Evolutionary conservation across 2,113 vertebrate species (phyloP).

Genomic region (Bostrychus sinensis): DNA sequence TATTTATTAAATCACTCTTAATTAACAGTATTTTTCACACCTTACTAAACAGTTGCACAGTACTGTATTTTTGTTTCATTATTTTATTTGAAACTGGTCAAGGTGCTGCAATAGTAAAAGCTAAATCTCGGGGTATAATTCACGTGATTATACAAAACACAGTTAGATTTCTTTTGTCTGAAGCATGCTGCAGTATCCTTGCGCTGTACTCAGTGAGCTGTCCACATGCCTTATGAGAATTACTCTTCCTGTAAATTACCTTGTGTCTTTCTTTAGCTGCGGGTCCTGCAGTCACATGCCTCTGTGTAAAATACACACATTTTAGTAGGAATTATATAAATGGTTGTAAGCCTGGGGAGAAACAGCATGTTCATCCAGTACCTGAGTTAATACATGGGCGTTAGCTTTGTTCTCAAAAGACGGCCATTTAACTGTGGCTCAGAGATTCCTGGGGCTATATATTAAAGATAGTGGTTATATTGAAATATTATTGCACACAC

Average conservation of each 20-base stretch:
- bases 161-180: background rate
- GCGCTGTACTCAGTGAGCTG: conserved; percentile 45
- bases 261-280: conserved; percentile 51
- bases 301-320: conserved; percentile 40
- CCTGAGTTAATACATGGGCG: conserved; percentile 9
- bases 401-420: conserved; percentile 29
- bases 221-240: conserved; percentile 41
- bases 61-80: no score
- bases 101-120: background rate
- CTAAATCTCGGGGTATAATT: background rate
- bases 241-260: conserved; percentile 56
- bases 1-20: no score
- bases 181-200: conserved; percentile 1
- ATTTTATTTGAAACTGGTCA: background rate
- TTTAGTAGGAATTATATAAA: conserved; percentile 33
- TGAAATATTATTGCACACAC: background rate
- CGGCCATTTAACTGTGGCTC: background rate
- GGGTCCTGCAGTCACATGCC: conserved; percentile 38
- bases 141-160: background rate
- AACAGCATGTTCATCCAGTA: conserved; percentile 33
- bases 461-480: background rate
- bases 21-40: no score
- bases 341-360: conserved; percentile 38
- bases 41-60: no score
- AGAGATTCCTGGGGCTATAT: background rate